Evolutionary conservation across 2,113 vertebrate genomes (phyloP).

Genomic region (Lophochroa leadbeateri): DNA sequence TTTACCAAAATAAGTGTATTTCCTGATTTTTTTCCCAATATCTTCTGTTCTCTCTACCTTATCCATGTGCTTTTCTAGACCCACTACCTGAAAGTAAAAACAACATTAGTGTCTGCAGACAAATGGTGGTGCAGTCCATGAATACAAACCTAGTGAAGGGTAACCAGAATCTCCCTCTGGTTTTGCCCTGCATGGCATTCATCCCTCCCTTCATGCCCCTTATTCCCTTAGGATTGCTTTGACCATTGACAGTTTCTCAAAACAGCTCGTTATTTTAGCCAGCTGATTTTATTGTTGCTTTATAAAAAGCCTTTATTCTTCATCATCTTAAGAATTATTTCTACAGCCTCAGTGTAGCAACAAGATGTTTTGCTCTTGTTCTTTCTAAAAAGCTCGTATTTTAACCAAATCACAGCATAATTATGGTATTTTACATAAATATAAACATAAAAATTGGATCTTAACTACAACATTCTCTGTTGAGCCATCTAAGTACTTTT

Average conservation of each 20-base stretch:
- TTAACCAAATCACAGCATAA: background rate
- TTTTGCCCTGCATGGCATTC: background rate
- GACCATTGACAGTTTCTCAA: background rate
- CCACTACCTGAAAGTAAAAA: background rate
- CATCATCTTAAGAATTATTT: background rate
- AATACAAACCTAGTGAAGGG: background rate
- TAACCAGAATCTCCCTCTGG: background rate
- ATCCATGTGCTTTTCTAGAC: background rate
- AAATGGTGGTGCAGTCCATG: background rate
- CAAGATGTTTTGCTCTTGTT: background rate
- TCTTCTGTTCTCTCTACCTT: background rate
- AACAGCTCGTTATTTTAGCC: slow-evolving; percentile 29
- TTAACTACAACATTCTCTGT: background rate
- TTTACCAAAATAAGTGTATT: background rate
- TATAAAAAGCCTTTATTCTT: background rate
- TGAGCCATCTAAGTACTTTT: background rate
- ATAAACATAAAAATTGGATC: background rate
- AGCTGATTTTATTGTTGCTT: background rate
- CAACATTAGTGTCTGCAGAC: background rate
- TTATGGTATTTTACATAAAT: background rate
- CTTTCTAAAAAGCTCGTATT: background rate
- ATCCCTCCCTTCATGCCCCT: background rate
- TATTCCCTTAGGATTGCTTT: background rate
- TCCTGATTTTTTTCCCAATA: background rate
- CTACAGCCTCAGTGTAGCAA: background rate